These are phyloP conservation scores for Drosophila meridiana DNA, from an alignment of 2,888 invertebrate species.

Conservation along the genomic window DNA sequence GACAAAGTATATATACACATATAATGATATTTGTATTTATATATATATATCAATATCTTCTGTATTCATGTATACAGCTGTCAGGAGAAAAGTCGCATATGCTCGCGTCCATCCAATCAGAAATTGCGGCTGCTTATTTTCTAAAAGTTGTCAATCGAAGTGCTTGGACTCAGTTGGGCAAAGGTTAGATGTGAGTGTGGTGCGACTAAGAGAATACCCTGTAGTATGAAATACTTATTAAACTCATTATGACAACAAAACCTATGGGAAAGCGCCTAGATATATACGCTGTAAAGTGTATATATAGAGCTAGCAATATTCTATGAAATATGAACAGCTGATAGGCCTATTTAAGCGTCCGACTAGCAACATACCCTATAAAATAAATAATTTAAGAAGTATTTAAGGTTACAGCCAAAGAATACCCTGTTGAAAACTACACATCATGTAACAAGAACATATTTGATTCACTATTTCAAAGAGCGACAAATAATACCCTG, in stretches of 20 bases:
- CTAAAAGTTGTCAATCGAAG: conserved; percentile 46
- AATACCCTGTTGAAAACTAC: no score
- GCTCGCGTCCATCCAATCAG: conserved; percentile 54
- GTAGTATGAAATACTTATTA: background rate
- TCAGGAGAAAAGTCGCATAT: conserved; percentile 22
- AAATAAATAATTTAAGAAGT: background rate
- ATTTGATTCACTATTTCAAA: background rate
- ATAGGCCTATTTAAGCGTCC: background rate
- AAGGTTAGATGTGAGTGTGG: background rate
- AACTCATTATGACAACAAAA: background rate
- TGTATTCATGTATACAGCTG: conserved; percentile 6
- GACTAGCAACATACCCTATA: background rate
- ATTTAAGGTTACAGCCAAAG: no score
- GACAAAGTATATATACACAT: background rate
- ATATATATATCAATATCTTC: background rate
- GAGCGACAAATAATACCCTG: background rate
- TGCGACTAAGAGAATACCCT: conserved; percentile 8
- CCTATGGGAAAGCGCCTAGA: background rate
- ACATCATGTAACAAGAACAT: background rate
- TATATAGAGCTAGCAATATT: no score
- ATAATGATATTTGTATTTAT: background rate
- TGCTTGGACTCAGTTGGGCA: background rate
- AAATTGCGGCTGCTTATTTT: conserved; percentile 31
- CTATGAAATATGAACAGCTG: no score
- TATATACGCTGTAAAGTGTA: background rate